A percentile compares a stretch with the other conserved stretches of the same genome.
These are phyloP conservation scores for Rhabdomys pumilio DNA, from an alignment of 2,797 vertebrate genomes.

Conservation along the genomic window DNA sequence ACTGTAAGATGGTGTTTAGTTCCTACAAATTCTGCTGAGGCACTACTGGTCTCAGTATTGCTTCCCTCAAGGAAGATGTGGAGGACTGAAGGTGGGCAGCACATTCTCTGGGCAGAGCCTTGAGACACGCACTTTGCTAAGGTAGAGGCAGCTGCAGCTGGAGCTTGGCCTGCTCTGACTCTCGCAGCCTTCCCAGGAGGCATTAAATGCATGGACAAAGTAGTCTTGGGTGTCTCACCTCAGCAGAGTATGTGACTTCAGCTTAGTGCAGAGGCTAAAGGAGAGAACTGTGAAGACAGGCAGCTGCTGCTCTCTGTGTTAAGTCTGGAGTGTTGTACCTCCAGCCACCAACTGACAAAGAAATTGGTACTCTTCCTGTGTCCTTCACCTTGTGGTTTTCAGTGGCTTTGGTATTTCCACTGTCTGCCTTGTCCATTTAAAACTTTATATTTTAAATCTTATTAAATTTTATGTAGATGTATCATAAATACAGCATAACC, in stretches of 20 bases:
- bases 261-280: neutral
- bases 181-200: neutral
- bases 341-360: neutral
- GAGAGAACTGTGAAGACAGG: neutral
- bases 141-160: neutral
- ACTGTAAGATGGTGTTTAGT: neutral
- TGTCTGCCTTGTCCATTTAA: neutral
- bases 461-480: neutral
- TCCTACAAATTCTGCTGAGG: neutral
- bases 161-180: neutral
- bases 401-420: neutral
- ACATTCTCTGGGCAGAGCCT: neutral
- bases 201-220: neutral
- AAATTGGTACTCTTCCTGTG: neutral
- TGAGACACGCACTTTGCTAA: neutral
- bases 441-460: constrained; percentile 20
- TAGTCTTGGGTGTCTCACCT: neutral
- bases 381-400: neutral
- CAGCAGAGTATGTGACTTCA: neutral
- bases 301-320: neutral
- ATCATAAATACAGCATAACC: neutral
- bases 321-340: neutral
- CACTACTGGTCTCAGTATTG: neutral
- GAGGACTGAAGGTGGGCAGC: neutral
- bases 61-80: neutral